phyloP scores from a whole-genome alignment of 2,113 vertebrate genomes.

The Myrmophylax atrothorax region DNA sequence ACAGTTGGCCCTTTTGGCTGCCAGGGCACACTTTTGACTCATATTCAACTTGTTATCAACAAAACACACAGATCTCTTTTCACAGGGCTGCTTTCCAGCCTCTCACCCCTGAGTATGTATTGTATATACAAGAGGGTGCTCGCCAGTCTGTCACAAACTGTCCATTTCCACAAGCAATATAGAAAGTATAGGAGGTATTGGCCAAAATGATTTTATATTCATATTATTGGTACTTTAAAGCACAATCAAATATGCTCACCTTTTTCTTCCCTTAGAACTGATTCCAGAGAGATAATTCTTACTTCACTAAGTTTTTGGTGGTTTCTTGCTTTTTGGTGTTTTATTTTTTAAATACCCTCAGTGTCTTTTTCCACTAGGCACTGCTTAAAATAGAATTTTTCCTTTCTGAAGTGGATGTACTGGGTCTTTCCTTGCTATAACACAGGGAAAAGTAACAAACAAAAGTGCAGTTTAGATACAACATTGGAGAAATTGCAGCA shows the following conservation, averaged over 20 bases:
- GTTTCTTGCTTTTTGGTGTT: background rate
- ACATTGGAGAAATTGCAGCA: background rate
- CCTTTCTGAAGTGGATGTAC: background rate
- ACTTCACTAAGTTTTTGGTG: background rate
- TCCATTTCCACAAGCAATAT: background rate
- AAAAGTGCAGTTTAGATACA: background rate
- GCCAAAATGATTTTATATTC: background rate
- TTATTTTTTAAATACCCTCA: accelerated
- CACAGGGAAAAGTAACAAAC: background rate
- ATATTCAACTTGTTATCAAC: background rate
- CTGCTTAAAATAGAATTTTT: background rate
- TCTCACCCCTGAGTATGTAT: accelerated
- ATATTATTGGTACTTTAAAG: background rate
- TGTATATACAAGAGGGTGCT: background rate
- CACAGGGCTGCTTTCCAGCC: accelerated
- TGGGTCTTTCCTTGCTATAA: background rate
- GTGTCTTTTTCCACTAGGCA: background rate
- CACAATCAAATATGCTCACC: background rate
- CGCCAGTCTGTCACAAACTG: background rate
- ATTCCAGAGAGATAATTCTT: background rate
- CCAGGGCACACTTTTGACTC: background rate
- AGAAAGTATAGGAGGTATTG: background rate
- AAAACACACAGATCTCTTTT: background rate
- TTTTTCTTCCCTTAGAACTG: background rate
- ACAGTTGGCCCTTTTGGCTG: background rate